Conservation (phyloP, 2,113 vertebrate genomes). For the Eclectus roratus region DNA sequence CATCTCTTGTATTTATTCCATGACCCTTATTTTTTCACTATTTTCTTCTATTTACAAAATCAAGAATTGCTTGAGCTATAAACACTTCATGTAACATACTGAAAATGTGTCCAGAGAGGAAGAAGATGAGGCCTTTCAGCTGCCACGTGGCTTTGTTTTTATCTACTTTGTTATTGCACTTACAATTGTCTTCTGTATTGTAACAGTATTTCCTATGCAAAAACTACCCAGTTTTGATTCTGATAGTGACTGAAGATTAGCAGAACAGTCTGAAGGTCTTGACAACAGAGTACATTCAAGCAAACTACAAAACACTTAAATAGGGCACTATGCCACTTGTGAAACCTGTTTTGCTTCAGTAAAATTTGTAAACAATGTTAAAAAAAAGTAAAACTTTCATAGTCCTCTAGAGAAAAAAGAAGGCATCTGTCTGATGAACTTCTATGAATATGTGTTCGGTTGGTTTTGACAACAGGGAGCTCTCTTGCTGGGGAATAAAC, state of each 20-base stretch:
- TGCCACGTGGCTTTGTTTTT: not conserved
- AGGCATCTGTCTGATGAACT: not conserved
- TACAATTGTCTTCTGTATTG: not conserved
- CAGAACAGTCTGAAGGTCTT: not conserved
- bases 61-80: not conserved
- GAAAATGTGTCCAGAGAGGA: not conserved
- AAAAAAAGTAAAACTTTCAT: not conserved
- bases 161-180: not conserved
- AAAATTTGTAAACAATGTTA: not conserved
- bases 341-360: not conserved
- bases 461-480: not conserved
- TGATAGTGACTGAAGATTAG: not conserved
- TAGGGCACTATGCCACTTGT: not conserved
- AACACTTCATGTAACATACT: not conserved
- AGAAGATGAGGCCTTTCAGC: not conserved
- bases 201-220: not conserved
- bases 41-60: not conserved
- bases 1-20: not conserved
- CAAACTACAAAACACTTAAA: not conserved
- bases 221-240: not conserved
- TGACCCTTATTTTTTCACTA: not conserved
- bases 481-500: not conserved
- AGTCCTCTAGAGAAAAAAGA: not conserved
- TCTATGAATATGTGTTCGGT: not conserved
- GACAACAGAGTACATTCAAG: not conserved